These are phyloP conservation scores for Tolypeutes matacus DNA, from an alignment of 2,797 vertebrate species.

Conservation along the genomic window DNA sequence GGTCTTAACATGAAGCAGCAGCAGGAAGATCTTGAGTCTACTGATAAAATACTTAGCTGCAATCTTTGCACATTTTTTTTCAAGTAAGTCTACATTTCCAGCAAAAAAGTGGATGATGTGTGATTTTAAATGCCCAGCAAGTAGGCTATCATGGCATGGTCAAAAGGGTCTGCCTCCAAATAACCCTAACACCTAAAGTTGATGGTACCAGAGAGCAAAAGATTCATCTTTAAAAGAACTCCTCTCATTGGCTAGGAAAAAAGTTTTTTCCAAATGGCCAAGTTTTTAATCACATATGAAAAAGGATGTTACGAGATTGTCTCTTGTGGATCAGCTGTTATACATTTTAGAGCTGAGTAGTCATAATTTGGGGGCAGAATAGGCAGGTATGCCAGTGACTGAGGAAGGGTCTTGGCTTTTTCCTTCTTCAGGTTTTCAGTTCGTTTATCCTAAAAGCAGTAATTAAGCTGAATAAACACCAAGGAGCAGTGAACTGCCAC, in stretches of 20 bases:
- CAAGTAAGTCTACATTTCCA: conserved; percentile 60
- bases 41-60: conserved; percentile 66
- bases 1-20: conserved; percentile 23
- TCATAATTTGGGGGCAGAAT: conserved; percentile 46
- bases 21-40: conserved; percentile 47
- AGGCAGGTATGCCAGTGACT: conserved; percentile 43
- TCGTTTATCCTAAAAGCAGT: conserved; percentile 59
- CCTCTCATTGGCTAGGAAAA: conserved; percentile 1
- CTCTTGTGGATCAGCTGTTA: conserved; percentile 59
- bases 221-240: conserved; percentile 38
- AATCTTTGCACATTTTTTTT: conserved; percentile 56
- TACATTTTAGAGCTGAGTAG: conserved; percentile 29
- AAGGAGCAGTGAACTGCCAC: conserved; percentile 27
- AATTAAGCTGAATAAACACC: conserved; percentile 58
- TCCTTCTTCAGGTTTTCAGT: not conserved
- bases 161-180: conserved; percentile 52
- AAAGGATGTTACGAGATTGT: conserved; percentile 58
- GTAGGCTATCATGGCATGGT: not conserved
- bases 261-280: not conserved
- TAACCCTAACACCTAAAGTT: not conserved
- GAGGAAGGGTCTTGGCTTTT: not conserved
- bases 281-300: conserved; percentile 59
- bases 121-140: conserved; percentile 59
- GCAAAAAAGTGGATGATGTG: conserved; percentile 45
- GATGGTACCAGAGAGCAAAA: conserved; percentile 49